These are phyloP conservation scores for Bothrops jararaca DNA, from an alignment of 2,113 vertebrate genomes.

Conservation along the genomic window DNA sequence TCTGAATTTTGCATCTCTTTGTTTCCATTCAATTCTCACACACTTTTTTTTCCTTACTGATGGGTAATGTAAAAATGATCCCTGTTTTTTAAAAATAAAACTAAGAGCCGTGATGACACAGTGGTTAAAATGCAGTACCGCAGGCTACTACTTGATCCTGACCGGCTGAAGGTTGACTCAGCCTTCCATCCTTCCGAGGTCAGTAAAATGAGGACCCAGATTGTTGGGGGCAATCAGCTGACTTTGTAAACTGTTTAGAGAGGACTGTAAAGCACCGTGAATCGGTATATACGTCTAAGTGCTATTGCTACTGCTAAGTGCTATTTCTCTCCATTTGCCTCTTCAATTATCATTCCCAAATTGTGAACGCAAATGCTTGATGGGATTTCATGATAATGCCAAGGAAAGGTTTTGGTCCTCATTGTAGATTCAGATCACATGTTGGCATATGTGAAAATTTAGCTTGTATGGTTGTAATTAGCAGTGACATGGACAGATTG, in stretches of 20 bases:
- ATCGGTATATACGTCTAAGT: too few relatives aligned
- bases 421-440: conserved; percentile 53
- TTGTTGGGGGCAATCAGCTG: too few relatives aligned
- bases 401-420: conserved; percentile 57
- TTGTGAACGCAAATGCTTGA: conserved; percentile 34
- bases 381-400: conserved; percentile 53
- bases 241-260: too few relatives aligned
- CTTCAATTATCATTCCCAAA: conserved; percentile 23
- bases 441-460: conserved; percentile 66
- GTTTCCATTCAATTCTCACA: not conserved
- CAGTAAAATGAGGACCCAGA: too few relatives aligned
- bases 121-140: too few relatives aligned
- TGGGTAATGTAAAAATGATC: conserved; percentile 5
- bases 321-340: conserved; percentile 5
- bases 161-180: too few relatives aligned
- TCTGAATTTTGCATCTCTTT: not conserved
- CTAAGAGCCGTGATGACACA: not conserved
- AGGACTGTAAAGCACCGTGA: too few relatives aligned
- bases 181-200: too few relatives aligned
- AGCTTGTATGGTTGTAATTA: conserved; percentile 71
- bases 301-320: too few relatives aligned
- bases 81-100: conserved; percentile 19
- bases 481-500: conserved; percentile 62
- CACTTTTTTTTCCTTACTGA: not conserved
- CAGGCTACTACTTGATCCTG: too few relatives aligned